Base-by-base conservation (phyloP, 2,797 vertebrate species). In the Cynodonichthys magdalenae region DNA sequence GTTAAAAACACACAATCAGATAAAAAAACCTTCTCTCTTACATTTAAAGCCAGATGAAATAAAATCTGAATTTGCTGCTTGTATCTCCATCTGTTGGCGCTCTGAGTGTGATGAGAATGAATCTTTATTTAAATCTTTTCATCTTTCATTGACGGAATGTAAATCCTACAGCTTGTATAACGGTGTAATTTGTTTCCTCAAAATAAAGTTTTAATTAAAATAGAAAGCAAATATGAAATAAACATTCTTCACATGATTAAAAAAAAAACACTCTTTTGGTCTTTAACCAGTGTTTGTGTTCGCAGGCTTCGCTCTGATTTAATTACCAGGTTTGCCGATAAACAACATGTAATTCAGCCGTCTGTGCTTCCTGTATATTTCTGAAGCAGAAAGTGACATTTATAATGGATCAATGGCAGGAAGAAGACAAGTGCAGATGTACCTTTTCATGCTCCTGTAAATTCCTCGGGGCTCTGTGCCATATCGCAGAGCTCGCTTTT, bases 351-450 rank as follows among this genome's bases (percentile, higher is more conserved):
- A 15, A 7, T 45, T n/a, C 14, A 34, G 41, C 39, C 48, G 57
- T 69, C 42, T 53, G 6, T 19, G 46, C 56, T 51, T 41, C 10
- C 24, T 63, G 46, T 62, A 54, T 54, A 59, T 75, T 59, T 66
- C 62, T 51, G 45, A 69, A 31, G 64, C 7, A 9, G 69, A 82
- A 77, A 56, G 45, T 60, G 57, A 55, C 77, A 86, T 88, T 72
- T 70, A 86, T 85, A 87, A 89, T 82, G 82, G 79, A 89, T 86
- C 86, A 87, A 75, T 80, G 62, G 63, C 50, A 63, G 49, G 41
- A 60, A 76, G 65, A 54, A 85, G 70, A 78, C 67, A 72, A 67
- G 66, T 80, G 80, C 65, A 72, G 79, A 77, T 83, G 85, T 80
- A 81, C 75, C 72, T 82, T 34, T 73, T 85, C 76, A 75, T 77